Percentiles rank a stretch among this genome's conserved stretches.
These are phyloP conservation scores for Lasioglossum baleicum DNA, from an alignment of 1,140 invertebrate genomes.

Conservation along the genomic window DNA sequence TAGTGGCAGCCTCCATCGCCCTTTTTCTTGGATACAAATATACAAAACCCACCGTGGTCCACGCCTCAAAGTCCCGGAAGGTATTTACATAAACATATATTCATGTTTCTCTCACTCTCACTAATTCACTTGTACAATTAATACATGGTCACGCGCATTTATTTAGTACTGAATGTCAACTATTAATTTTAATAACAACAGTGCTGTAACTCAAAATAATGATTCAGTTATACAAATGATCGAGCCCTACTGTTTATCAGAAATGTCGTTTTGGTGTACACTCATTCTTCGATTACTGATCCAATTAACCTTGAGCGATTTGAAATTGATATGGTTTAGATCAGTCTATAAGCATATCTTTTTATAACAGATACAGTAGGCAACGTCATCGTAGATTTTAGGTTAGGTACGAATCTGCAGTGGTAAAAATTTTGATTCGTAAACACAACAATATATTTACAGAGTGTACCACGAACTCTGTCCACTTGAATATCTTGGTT, in stretches of 20 bases:
- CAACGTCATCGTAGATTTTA: neutral
- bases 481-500: too few relatives aligned
- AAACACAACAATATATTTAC: too few relatives aligned
- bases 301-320: neutral
- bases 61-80: constrained; percentile 66
- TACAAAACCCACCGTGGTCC: constrained; percentile 49
- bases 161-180: too few relatives aligned
- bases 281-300: neutral
- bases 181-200: neutral
- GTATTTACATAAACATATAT: constrained; percentile 37
- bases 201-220: neutral
- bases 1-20: constrained; percentile 48
- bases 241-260: neutral
- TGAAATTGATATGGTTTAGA: neutral
- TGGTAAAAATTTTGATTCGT: neutral
- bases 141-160: neutral
- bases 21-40: constrained; percentile 57
- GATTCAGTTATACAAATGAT: neutral
- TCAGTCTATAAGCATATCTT: too few relatives aligned
- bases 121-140: neutral
- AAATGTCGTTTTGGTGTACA: neutral
- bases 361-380: neutral
- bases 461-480: too few relatives aligned
- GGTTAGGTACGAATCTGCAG: neutral
- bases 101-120: neutral